Base-by-base conservation (phyloP, 2,113 vertebrate species). In the Archocentrus centrarchus region DNA sequence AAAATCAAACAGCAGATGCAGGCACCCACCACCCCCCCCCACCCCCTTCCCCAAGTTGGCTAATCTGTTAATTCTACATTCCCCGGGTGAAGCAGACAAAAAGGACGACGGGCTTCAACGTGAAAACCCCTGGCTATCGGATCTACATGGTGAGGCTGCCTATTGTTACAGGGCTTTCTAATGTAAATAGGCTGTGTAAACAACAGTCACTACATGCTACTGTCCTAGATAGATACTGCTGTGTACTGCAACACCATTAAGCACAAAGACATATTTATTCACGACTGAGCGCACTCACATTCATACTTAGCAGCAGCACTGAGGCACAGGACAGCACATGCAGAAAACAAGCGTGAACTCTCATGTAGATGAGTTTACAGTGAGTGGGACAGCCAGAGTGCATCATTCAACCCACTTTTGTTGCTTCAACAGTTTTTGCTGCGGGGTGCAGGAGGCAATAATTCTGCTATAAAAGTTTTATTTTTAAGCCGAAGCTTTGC, bases 41-140 rank as follows among this genome's bases (percentile, higher is more conserved):
- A 53, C 64, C 66, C 78, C 13, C 41, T 50, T 77, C 81, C 73
- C 76, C 58, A 24, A 39, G 59, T 83, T 66, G 83, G 81, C 77
- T 93, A 94, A 94, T 95, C 93, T 92, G 92, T 90, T 94, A 91
- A 93, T 94, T 92, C 90, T 87, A 86, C 89, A 89, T 88, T 95
- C 92, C 87, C 92, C 15, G 87, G 89, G 80, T 87, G 81, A 90
- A 78, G 35, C 76, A 83, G 60, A 94, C 91, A 93, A 94, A 87
- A 75, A 85, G 80, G 81, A 86, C 13, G 77, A 81, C 81, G 90
- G 82, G 84, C 85, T 88, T 86, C 82, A 53, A 82, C 53, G 64
- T 79, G 77, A 78, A 85, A 88, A 82, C 84, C 89, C 76, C 41
- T 47, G 17, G 89, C 84, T 90, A 68, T 81, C 70, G 75, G 61